Evolutionary conservation across 2,113 vertebrate species (phyloP).

Genomic region (Nibea coibor): DNA sequence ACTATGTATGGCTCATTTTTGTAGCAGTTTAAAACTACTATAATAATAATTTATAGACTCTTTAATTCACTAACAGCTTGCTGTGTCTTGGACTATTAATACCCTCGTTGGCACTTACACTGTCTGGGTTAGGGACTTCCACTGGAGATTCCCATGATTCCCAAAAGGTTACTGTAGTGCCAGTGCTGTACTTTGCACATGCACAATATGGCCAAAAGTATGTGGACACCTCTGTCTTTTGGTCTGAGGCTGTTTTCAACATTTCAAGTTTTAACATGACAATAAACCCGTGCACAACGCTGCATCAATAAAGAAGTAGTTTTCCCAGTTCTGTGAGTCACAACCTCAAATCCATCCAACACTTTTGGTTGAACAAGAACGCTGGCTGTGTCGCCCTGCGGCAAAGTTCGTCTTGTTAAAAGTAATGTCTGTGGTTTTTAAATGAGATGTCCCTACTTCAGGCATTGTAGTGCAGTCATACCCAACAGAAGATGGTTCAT

Average conservation of each 20-base stretch:
- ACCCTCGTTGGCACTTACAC: neutral
- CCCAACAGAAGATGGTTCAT: neutral
- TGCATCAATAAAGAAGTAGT: neutral
- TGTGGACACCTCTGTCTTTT: neutral
- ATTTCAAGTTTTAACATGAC: neutral
- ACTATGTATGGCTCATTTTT: neutral
- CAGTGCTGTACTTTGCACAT: neutral
- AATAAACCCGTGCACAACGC: neutral
- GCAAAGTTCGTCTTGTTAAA: neutral
- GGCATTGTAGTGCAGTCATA: neutral
- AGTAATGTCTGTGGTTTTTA: neutral
- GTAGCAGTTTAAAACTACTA: neutral
- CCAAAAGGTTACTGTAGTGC: constrained; percentile 15
- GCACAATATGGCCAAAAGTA: neutral
- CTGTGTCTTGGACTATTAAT: constrained; percentile 6
- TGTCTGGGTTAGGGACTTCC: neutral
- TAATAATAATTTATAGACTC: constrained; percentile 8
- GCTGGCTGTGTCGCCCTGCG: neutral
- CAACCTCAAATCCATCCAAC: neutral
- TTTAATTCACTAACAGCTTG: constrained; percentile 9
- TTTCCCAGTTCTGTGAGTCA: neutral
- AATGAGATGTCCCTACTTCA: neutral
- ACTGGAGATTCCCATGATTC: neutral
- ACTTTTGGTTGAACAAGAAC: neutral
- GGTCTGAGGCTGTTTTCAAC: neutral